Evolutionary conservation across 1,140 invertebrate genomes (phyloP).

Genomic region (Macrobrachium rosenbergii): DNA sequence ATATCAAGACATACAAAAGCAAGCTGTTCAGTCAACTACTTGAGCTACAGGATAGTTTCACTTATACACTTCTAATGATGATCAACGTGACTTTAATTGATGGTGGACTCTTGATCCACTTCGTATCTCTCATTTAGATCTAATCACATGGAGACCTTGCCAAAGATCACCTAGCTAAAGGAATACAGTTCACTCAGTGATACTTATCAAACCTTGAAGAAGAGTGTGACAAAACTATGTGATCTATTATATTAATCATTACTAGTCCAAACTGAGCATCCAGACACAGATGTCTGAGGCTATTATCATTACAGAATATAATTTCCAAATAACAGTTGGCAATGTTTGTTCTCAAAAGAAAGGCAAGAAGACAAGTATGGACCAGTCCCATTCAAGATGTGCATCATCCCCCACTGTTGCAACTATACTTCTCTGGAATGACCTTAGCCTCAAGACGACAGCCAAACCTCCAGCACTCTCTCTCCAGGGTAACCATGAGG

Average conservation of each 20-base stretch:
- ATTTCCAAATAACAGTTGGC: constrained; percentile 32
- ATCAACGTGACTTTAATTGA: neutral
- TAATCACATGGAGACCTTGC: constrained; percentile 5
- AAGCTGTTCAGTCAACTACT: constrained; percentile 4
- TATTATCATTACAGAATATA: neutral
- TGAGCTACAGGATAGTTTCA: constrained; percentile 15
- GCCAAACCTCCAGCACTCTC: neutral
- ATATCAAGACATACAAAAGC: neutral
- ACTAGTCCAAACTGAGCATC: constrained; percentile 2
- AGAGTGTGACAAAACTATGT: constrained; percentile 5
- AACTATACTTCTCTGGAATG: neutral
- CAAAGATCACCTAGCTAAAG: neutral
- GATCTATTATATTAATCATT: constrained; percentile 9
- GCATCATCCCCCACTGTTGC: constrained; percentile 3
- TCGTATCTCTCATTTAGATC: neutral
- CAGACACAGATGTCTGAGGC: neutral
- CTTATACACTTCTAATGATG: neutral
- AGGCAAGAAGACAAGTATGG: constrained; percentile 22
- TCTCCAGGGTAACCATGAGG: neutral
- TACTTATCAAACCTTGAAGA: neutral
- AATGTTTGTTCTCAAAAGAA: neutral
- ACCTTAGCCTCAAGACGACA: neutral
- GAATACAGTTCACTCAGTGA: constrained; percentile 10
- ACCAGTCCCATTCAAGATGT: constrained; percentile 21
- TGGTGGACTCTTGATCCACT: constrained; percentile 29